Conservation (phyloP, 2,113 vertebrate genomes). For the Laterallus jamaicensis region DNA sequence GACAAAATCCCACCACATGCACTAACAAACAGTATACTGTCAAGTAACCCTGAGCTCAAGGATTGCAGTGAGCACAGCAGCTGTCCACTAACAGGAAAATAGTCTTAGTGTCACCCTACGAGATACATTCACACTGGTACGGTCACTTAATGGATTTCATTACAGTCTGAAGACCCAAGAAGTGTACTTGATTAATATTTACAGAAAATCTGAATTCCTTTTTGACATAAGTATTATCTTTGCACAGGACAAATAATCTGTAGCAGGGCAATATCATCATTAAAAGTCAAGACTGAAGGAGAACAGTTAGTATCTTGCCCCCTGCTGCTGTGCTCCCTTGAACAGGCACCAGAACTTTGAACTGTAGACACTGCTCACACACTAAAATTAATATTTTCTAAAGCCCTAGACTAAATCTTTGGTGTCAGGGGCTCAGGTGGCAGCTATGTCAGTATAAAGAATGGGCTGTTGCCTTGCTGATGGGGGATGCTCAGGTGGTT, state of each 20-base stretch:
- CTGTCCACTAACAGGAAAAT: background rate
- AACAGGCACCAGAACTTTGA: background rate
- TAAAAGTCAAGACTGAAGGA: background rate
- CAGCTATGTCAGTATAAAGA: background rate
- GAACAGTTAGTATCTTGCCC: background rate
- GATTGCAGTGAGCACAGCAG: background rate
- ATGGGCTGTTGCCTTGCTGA: background rate
- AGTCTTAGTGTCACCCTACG: background rate
- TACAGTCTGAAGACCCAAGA: background rate
- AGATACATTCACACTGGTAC: background rate
- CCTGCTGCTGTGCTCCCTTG: background rate
- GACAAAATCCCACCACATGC: background rate
- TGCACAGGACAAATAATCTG: background rate
- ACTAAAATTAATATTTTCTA: background rate
- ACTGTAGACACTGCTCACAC: background rate
- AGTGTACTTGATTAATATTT: background rate
- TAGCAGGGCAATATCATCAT: background rate
- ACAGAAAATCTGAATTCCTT: background rate
- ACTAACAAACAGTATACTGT: background rate
- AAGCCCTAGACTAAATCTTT: slow-evolving; percentile 17
- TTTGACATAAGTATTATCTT: background rate
- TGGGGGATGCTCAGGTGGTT: background rate
- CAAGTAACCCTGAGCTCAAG: background rate
- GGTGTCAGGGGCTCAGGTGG: slow-evolving; percentile 42
- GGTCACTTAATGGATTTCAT: background rate